Evolutionary conservation across 1,140 invertebrate species (phyloP).

Genomic region (Battus philenor): DNA sequence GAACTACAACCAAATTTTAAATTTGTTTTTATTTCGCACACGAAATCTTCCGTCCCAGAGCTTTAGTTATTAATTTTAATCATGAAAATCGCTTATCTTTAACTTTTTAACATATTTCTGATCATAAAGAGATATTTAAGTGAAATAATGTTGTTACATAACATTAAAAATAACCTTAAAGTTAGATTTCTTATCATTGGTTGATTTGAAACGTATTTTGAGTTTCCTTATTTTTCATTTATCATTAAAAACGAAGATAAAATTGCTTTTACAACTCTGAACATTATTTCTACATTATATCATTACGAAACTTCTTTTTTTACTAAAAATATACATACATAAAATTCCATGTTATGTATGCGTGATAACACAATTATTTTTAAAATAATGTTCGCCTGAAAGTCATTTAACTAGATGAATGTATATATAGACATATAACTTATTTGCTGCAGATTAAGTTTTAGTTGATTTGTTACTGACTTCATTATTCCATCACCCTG

Average conservation of each 20-base stretch:
- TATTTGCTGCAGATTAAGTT: no score
- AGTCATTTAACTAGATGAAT: no score
- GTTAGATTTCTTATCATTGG: background rate
- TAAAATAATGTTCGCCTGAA: no score
- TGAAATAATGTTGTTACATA: slow-evolving; percentile 11
- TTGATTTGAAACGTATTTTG: background rate
- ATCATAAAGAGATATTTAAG: background rate
- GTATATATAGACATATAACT: no score
- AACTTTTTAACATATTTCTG: background rate
- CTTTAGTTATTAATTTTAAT: no score
- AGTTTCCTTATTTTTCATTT: no score
- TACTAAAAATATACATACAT: background rate
- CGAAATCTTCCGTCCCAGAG: no score
- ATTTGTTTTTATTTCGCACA: slow-evolving; percentile 1
- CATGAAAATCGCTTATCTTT: background rate
- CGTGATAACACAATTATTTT: no score
- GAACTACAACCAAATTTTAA: background rate
- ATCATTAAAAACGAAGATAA: no score
- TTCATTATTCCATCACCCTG: no score
- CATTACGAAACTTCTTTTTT: background rate
- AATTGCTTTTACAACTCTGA: background rate
- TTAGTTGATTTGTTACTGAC: no score
- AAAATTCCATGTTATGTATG: background rate
- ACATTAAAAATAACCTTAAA: slow-evolving; percentile 14
- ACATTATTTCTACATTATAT: background rate